These are phyloP conservation scores for Heteromyza rotundicornis DNA, from an alignment of 2,888 invertebrate genomes.

Conservation along the genomic window DNA sequence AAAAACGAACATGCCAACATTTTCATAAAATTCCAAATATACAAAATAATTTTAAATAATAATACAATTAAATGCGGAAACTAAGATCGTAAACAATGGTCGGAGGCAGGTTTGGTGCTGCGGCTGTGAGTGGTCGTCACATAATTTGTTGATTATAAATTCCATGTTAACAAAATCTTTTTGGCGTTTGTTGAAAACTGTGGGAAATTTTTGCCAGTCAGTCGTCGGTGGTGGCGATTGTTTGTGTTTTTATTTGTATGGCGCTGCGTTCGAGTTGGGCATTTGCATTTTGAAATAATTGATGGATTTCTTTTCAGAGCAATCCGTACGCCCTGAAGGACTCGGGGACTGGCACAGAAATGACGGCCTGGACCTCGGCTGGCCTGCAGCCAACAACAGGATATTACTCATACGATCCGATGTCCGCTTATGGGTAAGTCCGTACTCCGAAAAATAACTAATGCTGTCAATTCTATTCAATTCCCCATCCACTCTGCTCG, in stretches of 20 bases:
- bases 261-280: too few species aligned
- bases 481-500: too few species aligned
- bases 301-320: slow-evolving; percentile 70
- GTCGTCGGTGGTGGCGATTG: too few species aligned
- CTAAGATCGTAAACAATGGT: slow-evolving; percentile 19
- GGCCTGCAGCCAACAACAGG: slow-evolving; percentile 89
- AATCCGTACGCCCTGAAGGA: slow-evolving; percentile 90
- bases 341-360: slow-evolving; percentile 81
- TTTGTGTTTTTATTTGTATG: not conserved
- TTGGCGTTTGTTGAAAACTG: slow-evolving; percentile 37
- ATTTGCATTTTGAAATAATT: not conserved
- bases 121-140: slow-evolving; percentile 28
- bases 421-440: slow-evolving; percentile 91
- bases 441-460: too few species aligned
- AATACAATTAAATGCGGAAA: slow-evolving; percentile 18
- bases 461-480: too few species aligned
- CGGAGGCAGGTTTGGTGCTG: slow-evolving; percentile 1
- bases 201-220: slow-evolving; percentile 43
- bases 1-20: slow-evolving; percentile 17
- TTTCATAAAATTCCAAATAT: slow-evolving; percentile 24
- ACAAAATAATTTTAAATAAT: slow-evolving; percentile 16
- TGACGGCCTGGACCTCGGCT: slow-evolving; percentile 91
- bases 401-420: slow-evolving; percentile 92
- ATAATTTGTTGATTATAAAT: slow-evolving; percentile 53
- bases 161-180: slow-evolving; percentile 53